Evolutionary conservation across 2,113 vertebrate genomes (phyloP), one percentile per base, ranked within the genome.

Genomic region (Lycaon pictus): DNA sequence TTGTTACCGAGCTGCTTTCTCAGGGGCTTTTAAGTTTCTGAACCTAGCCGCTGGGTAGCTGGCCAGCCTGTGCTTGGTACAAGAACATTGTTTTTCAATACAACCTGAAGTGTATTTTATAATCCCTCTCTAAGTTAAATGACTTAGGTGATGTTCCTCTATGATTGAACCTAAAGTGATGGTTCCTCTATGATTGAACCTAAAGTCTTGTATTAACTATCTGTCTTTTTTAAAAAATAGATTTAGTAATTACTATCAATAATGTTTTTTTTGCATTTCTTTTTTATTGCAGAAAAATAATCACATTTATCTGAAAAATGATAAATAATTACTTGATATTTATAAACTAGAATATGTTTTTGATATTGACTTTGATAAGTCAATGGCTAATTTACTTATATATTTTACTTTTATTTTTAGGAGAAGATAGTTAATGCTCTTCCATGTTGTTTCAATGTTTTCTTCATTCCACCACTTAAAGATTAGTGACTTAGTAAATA

Each of bases 1-100:
- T 98, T 99, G 98, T 98, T 97, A 87, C 94, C 62, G 69, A 92
- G 96, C 98, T 20, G 93, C 97, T 93, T 51, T 80, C 37, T 93
- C 56, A 94, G 5, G 96, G 95, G 27, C 0, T 82, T 94, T 87
- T 81, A 58, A 65, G 0, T 27, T 72, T 96, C 90, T 77, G 86
- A 96, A 60, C 77, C 85, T 65, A 90, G 96, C 56, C 16, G 23
- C 56, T 55, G 69, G 71, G 92, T 65, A 77, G 71, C 89, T 91
- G 88, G 65, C 43, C 5, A 5, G 72, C 89, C 93, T 8, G 8
- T 0, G 2, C 71, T 95, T 80, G 62, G 55, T 93, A 29, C 76
- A 16, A 80, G 88, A 71, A 60, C 63, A 69, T n/a, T 92, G 87
- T 92, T 92, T 90, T 74, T 20, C 51, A 92, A 32, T 71, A 60